Evolutionary conservation across 2,113 vertebrate genomes (phyloP), one percentile per base, ranked within the genome.

Genomic region (Archilochus colubris): DNA sequence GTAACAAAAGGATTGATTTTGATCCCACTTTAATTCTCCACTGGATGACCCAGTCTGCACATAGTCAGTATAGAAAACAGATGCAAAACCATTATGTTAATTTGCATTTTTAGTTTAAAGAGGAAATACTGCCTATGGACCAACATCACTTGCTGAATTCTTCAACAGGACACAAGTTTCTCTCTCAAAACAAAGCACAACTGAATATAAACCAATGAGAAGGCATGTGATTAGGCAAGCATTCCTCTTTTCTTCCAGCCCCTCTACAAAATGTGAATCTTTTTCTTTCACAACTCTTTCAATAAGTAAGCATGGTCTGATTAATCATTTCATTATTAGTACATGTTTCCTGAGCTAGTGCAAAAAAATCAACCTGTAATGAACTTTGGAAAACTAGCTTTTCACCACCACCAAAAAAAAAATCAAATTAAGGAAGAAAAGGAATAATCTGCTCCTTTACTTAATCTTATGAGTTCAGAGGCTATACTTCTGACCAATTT

Each of bases 1-100:
- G 48, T 14, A 91, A 95, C 82, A 92, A 95, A 92, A 93, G 73
- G 73, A 40, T 48, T 93, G 59, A 86, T 91, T 95, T 93, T 83
- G 57, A 86, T 93, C 24, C n/a, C 30, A 36, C 64, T 90, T 33
- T 61, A 75, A 57, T 78, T 95, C 64, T 76, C 24, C n/a, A 25
- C 48, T 86, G 53, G 30, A 22, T 86, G 75, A 69, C 69, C 50
- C 66, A 72, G 58, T 20, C 79, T 62, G 28, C 44, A 43, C 36
- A 33, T 24, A 82, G 58, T 36, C 78, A 85, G 9, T 15, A 27
- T 12, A 54, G 53, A 73, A 81, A 91, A 59, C 6, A 90, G 69
- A 72, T 0, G 3, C 46, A 84, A 78, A 94, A 50, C 8, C 22
- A 66, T 66, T 54, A 36, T 28, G 16, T 13, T 73, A 7, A 77